A percentile compares a stretch with the other conserved stretches of the same genome.
phyloP scores from a whole-genome alignment of 2,888 invertebrate genomes.

The Hecatera dysodea region DNA sequence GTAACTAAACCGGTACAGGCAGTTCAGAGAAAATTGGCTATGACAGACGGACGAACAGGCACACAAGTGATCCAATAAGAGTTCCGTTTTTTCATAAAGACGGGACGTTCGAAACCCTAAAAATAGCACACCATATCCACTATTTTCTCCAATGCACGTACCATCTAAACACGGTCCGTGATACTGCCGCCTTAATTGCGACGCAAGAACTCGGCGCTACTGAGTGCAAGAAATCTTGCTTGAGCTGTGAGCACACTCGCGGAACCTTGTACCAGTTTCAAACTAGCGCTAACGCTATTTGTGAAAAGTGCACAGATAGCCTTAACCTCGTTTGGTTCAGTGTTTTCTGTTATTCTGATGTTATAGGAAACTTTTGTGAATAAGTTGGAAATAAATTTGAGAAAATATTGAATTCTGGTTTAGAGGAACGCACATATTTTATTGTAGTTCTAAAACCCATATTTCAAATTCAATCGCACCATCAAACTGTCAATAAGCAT shows the following conservation, averaged over 20 bases:
- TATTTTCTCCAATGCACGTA: neutral
- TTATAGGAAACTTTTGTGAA: too few species aligned
- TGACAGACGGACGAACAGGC: too few species aligned
- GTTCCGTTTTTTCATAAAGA: too few species aligned
- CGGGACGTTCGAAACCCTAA: too few species aligned
- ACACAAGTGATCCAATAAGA: too few species aligned
- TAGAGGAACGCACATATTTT: too few species aligned
- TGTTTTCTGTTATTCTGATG: conserved; percentile 2
- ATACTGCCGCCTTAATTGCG: conserved; percentile 72
- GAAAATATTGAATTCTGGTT: neutral
- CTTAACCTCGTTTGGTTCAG: conserved; percentile 27
- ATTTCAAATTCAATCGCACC: too few species aligned
- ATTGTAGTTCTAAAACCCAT: too few species aligned
- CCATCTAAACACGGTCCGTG: conserved; percentile 66
- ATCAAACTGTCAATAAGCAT: too few species aligned
- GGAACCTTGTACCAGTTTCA: conserved; percentile 46
- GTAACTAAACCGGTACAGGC: too few species aligned
- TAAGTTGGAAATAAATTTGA: too few species aligned
- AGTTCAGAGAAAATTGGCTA: too few species aligned
- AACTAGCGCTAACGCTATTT: conserved; percentile 33
- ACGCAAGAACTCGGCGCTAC: conserved; percentile 68
- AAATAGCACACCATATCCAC: conserved; percentile 19
- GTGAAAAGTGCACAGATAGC: conserved; percentile 11
- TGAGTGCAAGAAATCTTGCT: conserved; percentile 72
- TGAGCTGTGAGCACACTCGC: conserved; percentile 61